A percentile compares a stretch with the other conserved stretches of the same genome.
These are phyloP conservation scores for Enteromius argenteus DNA, from an alignment of 2,797 vertebrate genomes.

Conservation along the genomic window DNA sequence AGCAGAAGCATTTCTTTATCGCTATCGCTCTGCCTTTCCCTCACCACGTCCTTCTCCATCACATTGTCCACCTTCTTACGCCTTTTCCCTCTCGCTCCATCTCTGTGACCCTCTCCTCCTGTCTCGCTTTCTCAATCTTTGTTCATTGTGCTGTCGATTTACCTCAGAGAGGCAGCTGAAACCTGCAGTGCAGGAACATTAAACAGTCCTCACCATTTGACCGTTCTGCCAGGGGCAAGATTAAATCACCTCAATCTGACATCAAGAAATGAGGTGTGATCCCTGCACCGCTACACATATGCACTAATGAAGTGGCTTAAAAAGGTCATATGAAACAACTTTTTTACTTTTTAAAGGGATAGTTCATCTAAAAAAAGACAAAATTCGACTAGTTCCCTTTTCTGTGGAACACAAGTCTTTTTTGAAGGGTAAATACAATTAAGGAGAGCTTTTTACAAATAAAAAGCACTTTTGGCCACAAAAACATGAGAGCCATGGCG, in stretches of 20 bases:
- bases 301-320: slow-evolving; percentile 4
- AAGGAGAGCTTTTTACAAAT: not conserved
- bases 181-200: slow-evolving; percentile 21
- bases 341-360: not conserved
- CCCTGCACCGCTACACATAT: not conserved
- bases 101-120: slow-evolving; percentile 17
- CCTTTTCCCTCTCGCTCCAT: not conserved
- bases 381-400: not conserved
- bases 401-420: not conserved
- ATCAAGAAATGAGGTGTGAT: slow-evolving; percentile 17
- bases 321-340: not conserved
- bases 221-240: slow-evolving; percentile 9
- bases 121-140: slow-evolving; percentile 8
- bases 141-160: slow-evolving; percentile 4
- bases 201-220: not conserved
- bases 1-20: slow-evolving; percentile 45
- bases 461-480: not conserved
- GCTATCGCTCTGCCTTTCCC: not conserved
- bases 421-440: not conserved
- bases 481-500: not conserved
- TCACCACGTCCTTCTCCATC: not conserved
- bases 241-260: slow-evolving; percentile 25
- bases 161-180: not conserved
- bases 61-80: not conserved
- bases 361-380: not conserved